Evolutionary conservation across 2,888 invertebrate genomes (phyloP), one percentile per base, ranked within the genome.

Genomic region (Ommatoiulus sabulosus): DNA sequence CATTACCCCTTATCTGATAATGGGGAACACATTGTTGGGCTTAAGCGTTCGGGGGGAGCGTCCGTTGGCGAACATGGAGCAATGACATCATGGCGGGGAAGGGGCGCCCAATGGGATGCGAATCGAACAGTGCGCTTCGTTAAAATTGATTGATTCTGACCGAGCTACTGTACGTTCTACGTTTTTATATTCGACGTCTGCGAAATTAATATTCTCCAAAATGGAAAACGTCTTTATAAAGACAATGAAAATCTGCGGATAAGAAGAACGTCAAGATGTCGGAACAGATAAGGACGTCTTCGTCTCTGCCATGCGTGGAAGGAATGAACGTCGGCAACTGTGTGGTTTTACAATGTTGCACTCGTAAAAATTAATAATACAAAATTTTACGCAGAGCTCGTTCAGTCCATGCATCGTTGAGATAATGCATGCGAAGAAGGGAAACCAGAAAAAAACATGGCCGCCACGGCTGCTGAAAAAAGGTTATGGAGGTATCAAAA

Each of bases 101-200:
- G 44, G 85, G 85, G 46, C 85, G 44, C 44, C 35, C 46, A 85
- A n/a, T 85, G 46, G 85, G 46, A 46, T n/a, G 85, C n/a, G 17
- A 85, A 44, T 85, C 85, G 8, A 85, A 85, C 85, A 85, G 44
- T 85, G 44, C 12, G 20, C 85, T 85, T 85, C 85, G 46, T 85
- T 85, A 85, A 85, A 85, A 44, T 85, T 85, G 85, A 85, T 85
- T 85, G 44, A 85, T 85, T 85, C 46, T 43, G 46, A 85, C 46
- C 44, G 43, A 44, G 46, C 7, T 20, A 24, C 20, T n/a, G 63
- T n/a, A 63, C 20, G n/a, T 63, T 63, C 35, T 35, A n/a, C n/a
- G 20, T 63, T 72, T 72, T 35, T 35, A 35, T 72, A 72, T 72
- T 7, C 72, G 24, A 24, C 72, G 20, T 72, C 20, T 24, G 6